phyloP scores from a whole-genome alignment of 2,113 vertebrate species.

The Eptatretus burgeri region DNA sequence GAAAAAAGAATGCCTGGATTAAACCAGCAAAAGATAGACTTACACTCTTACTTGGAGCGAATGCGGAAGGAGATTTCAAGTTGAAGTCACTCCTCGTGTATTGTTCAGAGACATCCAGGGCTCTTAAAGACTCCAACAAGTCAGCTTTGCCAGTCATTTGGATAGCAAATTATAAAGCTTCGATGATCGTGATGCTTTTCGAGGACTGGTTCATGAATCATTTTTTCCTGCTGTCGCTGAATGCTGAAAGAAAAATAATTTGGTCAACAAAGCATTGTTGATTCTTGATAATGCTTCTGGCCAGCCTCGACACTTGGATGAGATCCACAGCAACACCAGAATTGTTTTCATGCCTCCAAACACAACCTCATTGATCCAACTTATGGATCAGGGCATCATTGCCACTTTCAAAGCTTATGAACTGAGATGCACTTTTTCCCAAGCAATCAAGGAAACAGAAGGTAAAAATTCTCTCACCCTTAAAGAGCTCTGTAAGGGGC shows the following conservation, averaged over 20 bases:
- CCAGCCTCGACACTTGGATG: constrained; percentile 6
- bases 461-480: no score
- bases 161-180: constrained; percentile 8
- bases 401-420: constrained; percentile 9
- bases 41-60: no score
- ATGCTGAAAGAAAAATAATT: constrained; percentile 7
- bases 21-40: no score
- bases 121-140: constrained; percentile 7
- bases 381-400: constrained; percentile 7
- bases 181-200: constrained; percentile 8
- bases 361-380: constrained; percentile 8
- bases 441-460: no score
- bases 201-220: constrained; percentile 7
- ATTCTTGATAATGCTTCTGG: constrained; percentile 11
- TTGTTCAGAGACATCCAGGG: no score
- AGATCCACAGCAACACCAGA: constrained; percentile 7
- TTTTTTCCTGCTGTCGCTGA: background rate
- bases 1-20: background rate
- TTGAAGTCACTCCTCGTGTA: no score
- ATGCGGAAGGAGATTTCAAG: no score
- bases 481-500: no score
- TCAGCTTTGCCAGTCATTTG: constrained; percentile 7
- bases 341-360: constrained; percentile 8
- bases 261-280: constrained; percentile 9
- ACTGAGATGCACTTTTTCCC: no score